phyloP scores from a whole-genome alignment of 2,797 vertebrate species.

The Mallotus villosus region DNA sequence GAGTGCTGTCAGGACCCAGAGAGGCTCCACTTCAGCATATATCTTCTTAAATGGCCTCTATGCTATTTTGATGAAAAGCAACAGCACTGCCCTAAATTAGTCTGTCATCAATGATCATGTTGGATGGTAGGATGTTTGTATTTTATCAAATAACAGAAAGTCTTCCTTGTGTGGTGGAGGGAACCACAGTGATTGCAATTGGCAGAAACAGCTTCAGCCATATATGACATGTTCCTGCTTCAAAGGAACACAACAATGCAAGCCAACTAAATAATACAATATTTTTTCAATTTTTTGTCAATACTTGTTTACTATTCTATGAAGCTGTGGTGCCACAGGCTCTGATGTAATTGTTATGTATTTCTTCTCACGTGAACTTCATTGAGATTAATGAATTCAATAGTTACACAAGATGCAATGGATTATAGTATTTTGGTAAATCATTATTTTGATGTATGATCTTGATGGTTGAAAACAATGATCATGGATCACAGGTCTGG shows the following conservation, averaged over 20 bases:
- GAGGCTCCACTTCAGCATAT: not conserved
- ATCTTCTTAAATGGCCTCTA: not conserved
- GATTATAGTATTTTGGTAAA: not conserved
- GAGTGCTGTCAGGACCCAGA: not conserved
- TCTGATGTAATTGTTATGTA: conserved; percentile 25
- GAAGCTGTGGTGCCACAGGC: conserved; percentile 23
- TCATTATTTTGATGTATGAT: not conserved
- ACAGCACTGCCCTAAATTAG: not conserved
- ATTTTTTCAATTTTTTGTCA: conserved; percentile 15
- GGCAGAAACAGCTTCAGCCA: conserved; percentile 25
- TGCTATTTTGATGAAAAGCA: not conserved
- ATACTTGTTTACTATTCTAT: conserved; percentile 18
- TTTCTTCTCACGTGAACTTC: not conserved
- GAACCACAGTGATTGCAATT: not conserved
- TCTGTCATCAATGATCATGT: not conserved
- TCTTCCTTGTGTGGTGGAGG: not conserved
- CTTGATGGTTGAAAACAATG: not conserved
- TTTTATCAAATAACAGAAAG: not conserved
- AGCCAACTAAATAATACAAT: conserved; percentile 44
- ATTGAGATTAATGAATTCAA: conserved; percentile 18
- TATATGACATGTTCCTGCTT: conserved; percentile 37
- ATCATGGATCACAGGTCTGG: not conserved
- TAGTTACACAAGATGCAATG: not conserved
- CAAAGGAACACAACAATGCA: conserved; percentile 30
- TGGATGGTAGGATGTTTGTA: not conserved